Evolutionary conservation across 2,797 vertebrate genomes (phyloP).

Genomic region (Lacerta agilis): DNA sequence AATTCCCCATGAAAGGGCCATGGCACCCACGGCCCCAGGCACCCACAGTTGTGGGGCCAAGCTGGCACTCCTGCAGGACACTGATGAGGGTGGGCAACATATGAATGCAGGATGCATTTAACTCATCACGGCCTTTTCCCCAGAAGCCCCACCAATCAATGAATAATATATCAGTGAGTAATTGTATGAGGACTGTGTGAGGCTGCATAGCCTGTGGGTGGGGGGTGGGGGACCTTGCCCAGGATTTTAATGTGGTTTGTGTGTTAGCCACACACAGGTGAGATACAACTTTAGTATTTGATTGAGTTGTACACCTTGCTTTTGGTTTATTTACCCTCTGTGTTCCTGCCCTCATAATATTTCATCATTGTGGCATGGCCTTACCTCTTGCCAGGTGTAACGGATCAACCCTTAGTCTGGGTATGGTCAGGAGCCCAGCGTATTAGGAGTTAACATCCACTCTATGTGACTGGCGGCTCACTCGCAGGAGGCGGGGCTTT

Average conservation of each 20-base stretch:
- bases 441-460: no score
- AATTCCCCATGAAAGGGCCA: no score
- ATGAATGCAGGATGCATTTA: neutral
- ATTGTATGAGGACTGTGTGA: neutral
- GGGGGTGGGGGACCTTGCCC: no score
- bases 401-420: no score
- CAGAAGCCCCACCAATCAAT: neutral
- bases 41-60: no score
- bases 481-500: no score
- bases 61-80: no score
- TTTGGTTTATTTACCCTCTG: neutral
- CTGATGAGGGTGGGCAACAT: no score
- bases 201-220: neutral
- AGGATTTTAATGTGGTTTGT: neutral
- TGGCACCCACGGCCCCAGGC: no score
- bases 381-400: neutral
- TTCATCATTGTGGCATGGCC: neutral
- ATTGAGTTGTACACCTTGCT: neutral
- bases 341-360: neutral
- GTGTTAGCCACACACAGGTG: neutral
- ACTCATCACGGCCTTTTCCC: neutral
- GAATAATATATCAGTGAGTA: neutral
- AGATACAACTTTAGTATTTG: neutral
- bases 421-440: no score
- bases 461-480: no score